phyloP scores from a whole-genome alignment of 2,888 invertebrate species.

The Ophioninae sp. region DNA sequence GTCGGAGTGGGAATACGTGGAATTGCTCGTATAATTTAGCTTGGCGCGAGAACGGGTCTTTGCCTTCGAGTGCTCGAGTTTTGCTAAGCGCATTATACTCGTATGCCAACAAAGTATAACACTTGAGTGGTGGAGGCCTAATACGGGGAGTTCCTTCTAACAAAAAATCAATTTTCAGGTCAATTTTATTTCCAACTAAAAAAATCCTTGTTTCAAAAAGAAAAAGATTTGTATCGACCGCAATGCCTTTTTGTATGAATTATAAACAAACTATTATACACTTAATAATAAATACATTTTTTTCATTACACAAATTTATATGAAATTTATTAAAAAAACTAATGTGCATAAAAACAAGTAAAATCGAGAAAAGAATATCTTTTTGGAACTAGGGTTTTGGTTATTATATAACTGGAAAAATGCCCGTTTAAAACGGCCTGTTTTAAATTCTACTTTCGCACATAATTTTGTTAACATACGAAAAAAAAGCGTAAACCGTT shows the following conservation, averaged over 20 bases:
- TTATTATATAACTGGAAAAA: no score
- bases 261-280: no score
- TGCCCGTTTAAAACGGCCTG: no score
- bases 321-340: no score
- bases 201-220: not conserved
- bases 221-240: not conserved
- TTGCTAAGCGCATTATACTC: not conserved
- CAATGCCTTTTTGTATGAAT: no score
- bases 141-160: not conserved
- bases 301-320: no score
- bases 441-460: no score
- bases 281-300: not conserved
- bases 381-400: no score
- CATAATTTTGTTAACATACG: no score
- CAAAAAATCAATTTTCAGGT: not conserved
- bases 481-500: no score
- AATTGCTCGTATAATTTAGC: constrained; percentile 1
- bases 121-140: not conserved
- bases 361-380: no score
- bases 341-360: no score
- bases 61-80: constrained; percentile 1
- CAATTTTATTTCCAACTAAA: not conserved
- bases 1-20: not conserved
- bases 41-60: constrained; percentile 21
- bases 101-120: constrained; percentile 10